Conservation (phyloP, 2,113 vertebrate genomes). For the Crotalus helleri region DNA sequence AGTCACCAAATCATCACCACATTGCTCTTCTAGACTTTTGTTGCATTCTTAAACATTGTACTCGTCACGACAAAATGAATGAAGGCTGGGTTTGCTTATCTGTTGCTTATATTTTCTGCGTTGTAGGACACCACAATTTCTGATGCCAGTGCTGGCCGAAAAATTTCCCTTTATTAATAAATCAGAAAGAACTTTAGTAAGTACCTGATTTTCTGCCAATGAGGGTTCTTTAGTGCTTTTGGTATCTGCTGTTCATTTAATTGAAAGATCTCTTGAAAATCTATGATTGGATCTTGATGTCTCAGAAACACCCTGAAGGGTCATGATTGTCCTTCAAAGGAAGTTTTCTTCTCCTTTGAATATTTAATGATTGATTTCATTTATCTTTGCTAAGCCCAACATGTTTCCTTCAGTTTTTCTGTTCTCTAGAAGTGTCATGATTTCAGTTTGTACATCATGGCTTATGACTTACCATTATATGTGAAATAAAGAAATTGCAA, state of each 20-base stretch:
- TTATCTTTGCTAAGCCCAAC: background rate
- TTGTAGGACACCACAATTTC: slow-evolving; percentile 85
- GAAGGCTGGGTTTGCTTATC: background rate
- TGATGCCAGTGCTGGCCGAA: slow-evolving; percentile 87
- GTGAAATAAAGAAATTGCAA: background rate
- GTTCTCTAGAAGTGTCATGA: background rate
- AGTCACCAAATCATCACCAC: no score
- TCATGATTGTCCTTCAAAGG: background rate
- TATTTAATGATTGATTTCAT: background rate
- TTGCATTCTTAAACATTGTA: background rate
- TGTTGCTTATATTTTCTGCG: background rate
- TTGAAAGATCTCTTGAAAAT: background rate
- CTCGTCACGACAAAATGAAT: background rate
- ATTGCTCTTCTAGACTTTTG: background rate
- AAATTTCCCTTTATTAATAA: slow-evolving; percentile 92
- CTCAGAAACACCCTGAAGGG: background rate
- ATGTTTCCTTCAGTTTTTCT: background rate
- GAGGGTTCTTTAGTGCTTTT: background rate
- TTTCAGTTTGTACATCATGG: background rate
- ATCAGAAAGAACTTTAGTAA: slow-evolving; percentile 90
- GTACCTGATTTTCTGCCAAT: slow-evolving; percentile 22
- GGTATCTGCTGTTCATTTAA: background rate
- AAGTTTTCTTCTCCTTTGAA: background rate
- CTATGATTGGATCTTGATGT: background rate
- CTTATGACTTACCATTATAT: background rate